These are phyloP conservation scores for Molossus alvarezi DNA, from an alignment of 2,797 vertebrate species.

Conservation along the genomic window DNA sequence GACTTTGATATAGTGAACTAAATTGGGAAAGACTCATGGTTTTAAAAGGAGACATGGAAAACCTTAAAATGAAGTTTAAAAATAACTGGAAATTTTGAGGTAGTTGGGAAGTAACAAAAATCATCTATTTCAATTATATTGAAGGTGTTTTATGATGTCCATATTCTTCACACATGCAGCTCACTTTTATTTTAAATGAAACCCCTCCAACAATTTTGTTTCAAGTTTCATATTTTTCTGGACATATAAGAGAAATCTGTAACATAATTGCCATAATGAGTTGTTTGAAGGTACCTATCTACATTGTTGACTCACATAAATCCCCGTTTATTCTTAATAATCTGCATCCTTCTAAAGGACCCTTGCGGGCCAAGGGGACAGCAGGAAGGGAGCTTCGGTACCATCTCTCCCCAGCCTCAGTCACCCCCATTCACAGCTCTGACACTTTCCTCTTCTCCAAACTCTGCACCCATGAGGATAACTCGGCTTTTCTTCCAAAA, in stretches of 20 bases:
- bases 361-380: neutral
- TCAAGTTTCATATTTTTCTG: neutral
- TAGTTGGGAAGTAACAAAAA: neutral
- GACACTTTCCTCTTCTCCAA: neutral
- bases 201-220: neutral
- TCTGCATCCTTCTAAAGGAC: neutral
- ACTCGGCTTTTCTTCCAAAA: constrained; percentile 8
- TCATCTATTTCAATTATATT: neutral
- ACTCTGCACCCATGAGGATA: neutral
- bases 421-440: neutral
- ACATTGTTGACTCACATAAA: neutral
- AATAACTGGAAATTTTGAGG: neutral
- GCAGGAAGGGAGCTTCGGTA: neutral
- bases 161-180: neutral
- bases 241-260: constrained; percentile 28
- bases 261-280: neutral
- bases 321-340: neutral
- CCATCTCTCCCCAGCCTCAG: neutral
- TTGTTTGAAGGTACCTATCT: neutral
- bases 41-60: constrained; percentile 24
- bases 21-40: neutral
- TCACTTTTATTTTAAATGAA: neutral
- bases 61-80: neutral
- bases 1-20: neutral
- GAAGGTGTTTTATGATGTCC: neutral